Evolutionary conservation across 2,113 vertebrate genomes (phyloP), one percentile per base, ranked within the genome.

Genomic region (Aspidoscelis tigris): DNA sequence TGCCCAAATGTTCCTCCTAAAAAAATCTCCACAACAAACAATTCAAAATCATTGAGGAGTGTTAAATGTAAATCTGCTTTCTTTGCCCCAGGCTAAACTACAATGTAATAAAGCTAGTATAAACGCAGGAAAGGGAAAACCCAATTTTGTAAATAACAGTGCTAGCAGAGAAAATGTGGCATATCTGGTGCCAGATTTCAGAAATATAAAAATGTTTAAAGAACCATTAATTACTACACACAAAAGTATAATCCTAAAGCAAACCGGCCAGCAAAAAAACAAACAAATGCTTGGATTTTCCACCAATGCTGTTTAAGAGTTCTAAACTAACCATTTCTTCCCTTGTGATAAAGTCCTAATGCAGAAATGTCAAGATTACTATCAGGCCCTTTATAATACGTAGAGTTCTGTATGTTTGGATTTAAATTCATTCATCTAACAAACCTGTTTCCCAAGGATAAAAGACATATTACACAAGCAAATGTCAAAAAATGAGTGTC

Each of bases 371-470:
- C 77, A 89, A 86, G 64, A 73, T 43, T 16, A 50, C 20, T 3
- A 41, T 1, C 43, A 89, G 90, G 86, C 90, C 90, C 78, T 61
- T 61, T 26, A 74, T 88, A 74, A 87, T 18, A 1, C 50, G 1
- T 61, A 61, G 58, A 14, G 18, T 61, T 61, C 18, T 18, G 3
- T 61, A 61, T 18, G 12, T 61, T 18, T 61, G 14, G 18, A 61
- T 18, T 61, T 16, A 61, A 18, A 93, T 89, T 84, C 84, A 79
- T 81, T 89, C 71, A 83, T 91, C 81, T 85, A 70, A 89, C 90
- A 89, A 86, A 89, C 80, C 89, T 91, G 89, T 79, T 89, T 88
- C 89, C 91, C 89, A 53, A 92, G 18, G 87, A 88, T 88, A 91
- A 93, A 91, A 86, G 89, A 91, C 91, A 91, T 93, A 93, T 79